Base-by-base conservation (phyloP, 2,888 invertebrate species). In the Spicauda simplicius region DNA sequence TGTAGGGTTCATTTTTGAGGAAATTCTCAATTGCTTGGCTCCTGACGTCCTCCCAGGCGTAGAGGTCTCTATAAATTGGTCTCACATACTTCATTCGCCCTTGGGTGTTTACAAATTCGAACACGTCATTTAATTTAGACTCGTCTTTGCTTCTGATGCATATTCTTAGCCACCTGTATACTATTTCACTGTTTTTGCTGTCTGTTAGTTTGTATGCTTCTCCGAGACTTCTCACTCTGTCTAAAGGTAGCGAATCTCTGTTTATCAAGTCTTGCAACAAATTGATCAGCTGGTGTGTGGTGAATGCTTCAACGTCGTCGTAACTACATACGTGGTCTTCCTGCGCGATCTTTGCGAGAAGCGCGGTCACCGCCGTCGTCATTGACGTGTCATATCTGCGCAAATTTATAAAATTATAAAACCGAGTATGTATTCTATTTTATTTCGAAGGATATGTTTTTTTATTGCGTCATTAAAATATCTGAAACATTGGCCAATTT, bases 41-140 rank as follows among this genome's bases (percentile, higher is more conserved):
- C 70, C 96, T 94, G 0, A 95, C 94, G 20, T 94, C 95, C 70
- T 96, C 95, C 98, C 98, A 98, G 0, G 91, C 94, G 75, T 96
- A 97, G 68, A 98, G 91, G 80, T 97, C 97, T 70, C 97, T 95
- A 87, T 98, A 98, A 58, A 99, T 93, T 2, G 98, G 98, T 37
- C 97, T 94, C 1, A 97, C 96, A 88, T 95, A 99, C 86, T 99
- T 99, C 97, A 98, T 97, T 65, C 99, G 95, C 45, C 98, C 98
- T 80, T 97, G 96, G 18, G 95, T 94, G 74, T 97, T 97, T 8
- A 97, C 95, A 92, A 98, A 98, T 19, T 94, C 84, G 65, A 98
- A 90, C 0, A 96, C 96, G 16, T 94, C 93, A 0, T 94, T 88
- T 45, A 98, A 88, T 77, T 95, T 95, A 0, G 94, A 91, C 30